Evolutionary conservation across 2,113 vertebrate genomes (phyloP), one percentile per base, ranked within the genome.

Genomic region (Dasyornis broadbenti): DNA sequence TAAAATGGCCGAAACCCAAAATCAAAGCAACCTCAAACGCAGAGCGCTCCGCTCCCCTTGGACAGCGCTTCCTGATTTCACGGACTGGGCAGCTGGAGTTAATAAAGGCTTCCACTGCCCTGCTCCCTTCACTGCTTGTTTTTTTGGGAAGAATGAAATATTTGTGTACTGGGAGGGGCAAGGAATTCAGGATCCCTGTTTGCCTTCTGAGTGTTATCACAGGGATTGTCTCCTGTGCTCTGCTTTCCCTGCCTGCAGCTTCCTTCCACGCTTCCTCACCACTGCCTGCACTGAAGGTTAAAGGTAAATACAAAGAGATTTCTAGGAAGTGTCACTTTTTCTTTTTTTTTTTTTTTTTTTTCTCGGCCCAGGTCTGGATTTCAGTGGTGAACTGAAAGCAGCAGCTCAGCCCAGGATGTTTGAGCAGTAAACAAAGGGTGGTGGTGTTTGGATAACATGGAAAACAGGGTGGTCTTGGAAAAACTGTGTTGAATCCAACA

Each of bases 131-230:
- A 3, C 15, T 61, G 57, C 76, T 90, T 87, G 90, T 64, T 87
- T 91, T 96, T 28, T 37, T 15, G 45, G 66, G 85, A 69, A 76
- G 59, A 54, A 86, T n/a, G 80, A 82, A 90, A 63, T 88, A 77
- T 92, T 90, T 96, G 82, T 13, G 4, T 65, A 7, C 37, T 88
- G 49, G 2, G 0, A n/a, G 26, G 63, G 53, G 40, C 3, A 7
- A 35, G 14, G 30, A 35, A 90, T 76, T 17, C 80, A 76, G 44
- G 39, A 45, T 37, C 42, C 59, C 45, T 44, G 33, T 56, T 84
- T 71, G 22, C 53, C 35, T 50, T 27, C 37, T 13, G 23, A 22
- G 31, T 57, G 53, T 49, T 44, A 69, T 61, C 87, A 64, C 57
- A 24, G 16, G 28, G 61, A 1, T 83, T 52, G 64, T 80, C 71